These are phyloP conservation scores for Penaeus monodon DNA, from an alignment of 2,888 invertebrate genomes.

Conservation along the genomic window DNA sequence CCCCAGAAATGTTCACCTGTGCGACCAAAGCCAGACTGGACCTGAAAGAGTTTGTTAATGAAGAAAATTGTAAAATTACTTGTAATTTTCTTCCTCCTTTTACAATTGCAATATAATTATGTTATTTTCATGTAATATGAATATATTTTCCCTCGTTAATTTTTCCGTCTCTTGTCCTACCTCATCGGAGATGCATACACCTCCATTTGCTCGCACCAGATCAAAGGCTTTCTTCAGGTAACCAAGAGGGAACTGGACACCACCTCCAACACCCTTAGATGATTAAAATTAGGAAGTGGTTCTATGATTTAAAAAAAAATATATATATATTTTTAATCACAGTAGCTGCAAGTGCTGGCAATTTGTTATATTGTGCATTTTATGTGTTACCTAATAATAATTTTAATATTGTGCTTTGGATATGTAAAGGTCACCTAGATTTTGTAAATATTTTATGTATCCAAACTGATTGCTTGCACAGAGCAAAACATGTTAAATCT, in stretches of 20 bases:
- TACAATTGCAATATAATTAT: neutral
- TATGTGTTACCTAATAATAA: too few species aligned
- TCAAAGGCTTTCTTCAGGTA: constrained; percentile 86
- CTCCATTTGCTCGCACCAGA: constrained; percentile 84
- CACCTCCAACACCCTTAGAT: constrained; percentile 86
- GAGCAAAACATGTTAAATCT: too few species aligned
- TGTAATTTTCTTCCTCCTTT: neutral
- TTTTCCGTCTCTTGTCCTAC: constrained; percentile 70
- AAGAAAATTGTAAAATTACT: neutral
- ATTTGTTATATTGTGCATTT: too few species aligned
- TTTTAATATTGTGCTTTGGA: too few species aligned
- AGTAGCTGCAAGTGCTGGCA: too few species aligned
- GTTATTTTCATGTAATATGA: neutral
- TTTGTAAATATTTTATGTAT: too few species aligned
- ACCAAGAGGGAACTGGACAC: constrained; percentile 90
- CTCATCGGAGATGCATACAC: constrained; percentile 92
- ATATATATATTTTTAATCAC: too few species aligned
- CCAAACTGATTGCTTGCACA: too few species aligned
- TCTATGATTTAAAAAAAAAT: neutral
- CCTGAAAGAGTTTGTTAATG: constrained; percentile 72
- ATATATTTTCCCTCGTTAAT: neutral
- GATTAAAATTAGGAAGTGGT: neutral
- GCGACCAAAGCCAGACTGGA: constrained; percentile 96
- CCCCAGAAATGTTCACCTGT: constrained; percentile 97
- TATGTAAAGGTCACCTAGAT: too few species aligned